Evolutionary conservation across 2,113 vertebrate genomes (phyloP), one percentile per base, ranked within the genome.

Genomic region (Entomyzon cyanotis): DNA sequence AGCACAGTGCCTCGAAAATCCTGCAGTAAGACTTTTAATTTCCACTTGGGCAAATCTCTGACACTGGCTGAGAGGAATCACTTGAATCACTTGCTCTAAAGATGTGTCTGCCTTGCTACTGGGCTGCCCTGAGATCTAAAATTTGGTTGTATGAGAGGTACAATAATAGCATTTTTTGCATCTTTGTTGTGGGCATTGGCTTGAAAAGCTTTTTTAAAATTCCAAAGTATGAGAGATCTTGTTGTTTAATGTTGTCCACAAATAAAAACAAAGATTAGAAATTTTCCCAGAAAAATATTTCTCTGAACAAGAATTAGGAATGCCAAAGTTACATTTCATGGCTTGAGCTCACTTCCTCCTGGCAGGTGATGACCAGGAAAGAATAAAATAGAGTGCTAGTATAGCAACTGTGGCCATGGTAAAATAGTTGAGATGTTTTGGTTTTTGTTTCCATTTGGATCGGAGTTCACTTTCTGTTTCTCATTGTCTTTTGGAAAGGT

Each of bases 281-380:
- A 44, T 62, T 22, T 11, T 30, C 25, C 49, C 56, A 41, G 69
- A 31, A 70, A 80, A 60, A 30, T 3, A 4, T 37, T 63, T 56
- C 3, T 33, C 27, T 76, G 37, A 56, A 65, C 49, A 33, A 73
- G 15, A 47, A 28, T 73, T 58, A 37, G 70, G n/a, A 86, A 24
- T 11, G 6, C 7, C 13, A 50, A 16, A 67, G 16, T 64, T 55
- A 17, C 2, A 15, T 31, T 30, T 50, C 7, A 20, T 53, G 33
- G 23, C 33, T 60, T 76, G 18, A 59, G 3, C 46, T 62, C 8
- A 6, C 7, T 46, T 49, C 10, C 13, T n/a, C 5, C 3, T 2
- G 2, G 25, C 47, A 49, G 1, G 0, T 0, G 1, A 33, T 20
- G 9, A 33, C 3, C 31, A 62, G 27, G 21, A 25, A 82, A 49